Evolutionary conservation across 2,888 invertebrate genomes (phyloP), one percentile per base, ranked within the genome.

Genomic region (Cheilosia vernalis): DNA sequence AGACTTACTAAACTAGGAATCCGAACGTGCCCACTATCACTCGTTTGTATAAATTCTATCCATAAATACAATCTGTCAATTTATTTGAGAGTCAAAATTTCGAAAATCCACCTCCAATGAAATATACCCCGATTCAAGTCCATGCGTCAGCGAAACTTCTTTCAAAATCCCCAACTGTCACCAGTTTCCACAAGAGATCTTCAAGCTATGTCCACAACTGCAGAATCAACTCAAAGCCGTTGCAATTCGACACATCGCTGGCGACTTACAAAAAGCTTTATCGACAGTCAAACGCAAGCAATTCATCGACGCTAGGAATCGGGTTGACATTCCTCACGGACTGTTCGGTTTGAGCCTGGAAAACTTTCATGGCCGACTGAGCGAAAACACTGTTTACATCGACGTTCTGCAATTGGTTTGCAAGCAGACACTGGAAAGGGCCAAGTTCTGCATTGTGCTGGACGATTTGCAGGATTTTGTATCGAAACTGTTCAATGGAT

Each of bases 361-460:
- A 1, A 15, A 40, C 15, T 72, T 72, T 17, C 9, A n/a, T 17
- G 42, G 15, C 15, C 33, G 72, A 13, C 42, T 40, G 6, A 51
- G 19, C 2, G 24, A 51, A 2, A 51, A 72, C 15, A 15, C 27
- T 1, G 21, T 51, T n/a, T 61, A 61, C 13, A 10, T 72, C 1
- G 42, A 40, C 27, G 61, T 72, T 3, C 27, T 72, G 17, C 1
- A 51, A 27, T 9, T 72, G 27, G 17, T 61, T 7, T 72, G 30
- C 40, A 40, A 13, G 19, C 7, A 61, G 10, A n/a, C 44, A 2
- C 24, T 72, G 2, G 42, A 72, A 9, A 15, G 61, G 2, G 72
- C 60, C 7, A 84, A 80, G 27, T 37, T 80, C 7, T 64, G 69
- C 4, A 55, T 80, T 10, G 60, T 85, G 9, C 7, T 85, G 10